A percentile compares a stretch with the other conserved stretches of the same genome.
These are phyloP conservation scores for Apodemus agrarius DNA, from an alignment of 2,797 vertebrate genomes.

Conservation along the genomic window DNA sequence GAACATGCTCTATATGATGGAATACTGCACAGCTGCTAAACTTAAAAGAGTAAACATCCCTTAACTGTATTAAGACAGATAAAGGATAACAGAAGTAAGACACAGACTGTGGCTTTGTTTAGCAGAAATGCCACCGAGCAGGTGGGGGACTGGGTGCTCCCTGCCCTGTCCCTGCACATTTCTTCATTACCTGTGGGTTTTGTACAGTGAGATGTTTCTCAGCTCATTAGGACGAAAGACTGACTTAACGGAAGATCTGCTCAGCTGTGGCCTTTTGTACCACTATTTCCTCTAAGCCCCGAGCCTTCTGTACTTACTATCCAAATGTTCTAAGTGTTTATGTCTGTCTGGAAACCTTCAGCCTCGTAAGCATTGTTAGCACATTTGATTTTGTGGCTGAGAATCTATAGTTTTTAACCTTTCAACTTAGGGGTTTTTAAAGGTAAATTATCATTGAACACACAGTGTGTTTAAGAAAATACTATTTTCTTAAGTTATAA, in stretches of 20 bases:
- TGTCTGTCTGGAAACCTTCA: background rate
- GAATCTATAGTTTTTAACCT: constrained; percentile 25
- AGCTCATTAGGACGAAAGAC: background rate
- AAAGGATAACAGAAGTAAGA: background rate
- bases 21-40: background rate
- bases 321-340: background rate
- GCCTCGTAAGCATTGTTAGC: background rate
- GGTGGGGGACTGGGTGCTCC: background rate
- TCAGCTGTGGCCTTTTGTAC: background rate
- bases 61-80: background rate
- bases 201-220: constrained; percentile 24
- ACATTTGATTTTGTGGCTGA: constrained; percentile 32
- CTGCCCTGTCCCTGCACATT: background rate
- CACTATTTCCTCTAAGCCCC: background rate
- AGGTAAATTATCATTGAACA: background rate
- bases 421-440: constrained; percentile 32
- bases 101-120: background rate
- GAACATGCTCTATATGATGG: background rate
- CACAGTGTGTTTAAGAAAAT: background rate
- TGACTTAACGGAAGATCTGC: background rate
- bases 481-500: background rate
- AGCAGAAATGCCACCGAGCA: constrained; percentile 15
- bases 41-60: background rate
- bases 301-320: background rate
- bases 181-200: constrained; percentile 1